Base-by-base conservation (phyloP, 2,113 vertebrate genomes). In the Elephantulus edwardii region DNA sequence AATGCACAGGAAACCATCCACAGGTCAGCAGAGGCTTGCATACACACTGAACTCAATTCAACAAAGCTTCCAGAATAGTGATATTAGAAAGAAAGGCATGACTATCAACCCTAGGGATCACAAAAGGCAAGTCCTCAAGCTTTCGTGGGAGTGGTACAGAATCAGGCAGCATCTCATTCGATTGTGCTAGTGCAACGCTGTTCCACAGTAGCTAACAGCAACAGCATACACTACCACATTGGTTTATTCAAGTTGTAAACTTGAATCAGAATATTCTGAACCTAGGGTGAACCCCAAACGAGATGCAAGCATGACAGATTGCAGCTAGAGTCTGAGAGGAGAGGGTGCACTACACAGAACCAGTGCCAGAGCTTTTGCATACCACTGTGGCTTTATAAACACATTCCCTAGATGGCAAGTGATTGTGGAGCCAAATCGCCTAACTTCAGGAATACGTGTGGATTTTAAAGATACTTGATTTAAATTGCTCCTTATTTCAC, bases 401-500 rank as follows among this genome's bases (percentile, higher is more conserved):
- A 74, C 16, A 74, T 72, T 81, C 30, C 12, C 66, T 3, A 58
- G 70, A 52, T 22, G 62, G n/a, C 16, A 20, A 76, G 74, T 16
- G 78, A 77, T 90, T 82, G 76, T 83, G 78, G 28, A 91, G 68
- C 56, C 72, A n/a, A 83, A 44, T 26, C 79, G 33, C 40, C 52
- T 77, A 79, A 88, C n/a, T n/a, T n/a, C n/a, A 30, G 24, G 58
- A 60, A 48, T 71, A 50, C 19, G 9, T 26, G 40, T 86, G 68
- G 50, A 90, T 90, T 71, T 92, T 92, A 8, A 88, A 92, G 22
- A 71, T 58, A 60, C 74, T 42, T 64, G 58, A 79, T 76, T 20
- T 68, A 60, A 93, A 88, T 9, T 82, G 20, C n/a, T 13, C 38
- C 28, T 86, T 75, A 44, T 71, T 94, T 74, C 81, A 94, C 70